Percentiles rank a stretch among this genome's conserved stretches.
Evolutionary conservation across 2,888 invertebrate species (phyloP).

Genomic region (Coenonympha glycerion): DNA sequence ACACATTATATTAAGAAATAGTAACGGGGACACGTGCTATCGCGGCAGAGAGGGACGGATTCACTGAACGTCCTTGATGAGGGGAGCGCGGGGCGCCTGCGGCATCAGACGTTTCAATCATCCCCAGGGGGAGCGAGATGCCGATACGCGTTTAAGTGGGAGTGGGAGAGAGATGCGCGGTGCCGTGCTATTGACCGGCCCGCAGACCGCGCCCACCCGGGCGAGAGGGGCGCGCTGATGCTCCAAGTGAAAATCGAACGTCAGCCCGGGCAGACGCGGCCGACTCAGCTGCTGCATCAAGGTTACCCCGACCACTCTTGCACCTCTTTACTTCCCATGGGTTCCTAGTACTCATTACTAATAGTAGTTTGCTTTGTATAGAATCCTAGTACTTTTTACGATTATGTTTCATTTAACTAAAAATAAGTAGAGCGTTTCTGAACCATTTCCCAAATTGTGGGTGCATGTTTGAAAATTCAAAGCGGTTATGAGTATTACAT

Average conservation of each 20-base stretch:
- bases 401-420: background rate
- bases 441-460: background rate
- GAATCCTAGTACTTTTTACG: conserved; percentile 15
- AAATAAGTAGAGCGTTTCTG: background rate
- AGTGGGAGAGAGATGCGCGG: conserved; percentile 53
- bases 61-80: conserved; percentile 76
- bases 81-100: conserved; percentile 74
- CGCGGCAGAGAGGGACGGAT: conserved; percentile 76
- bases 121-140: conserved; percentile 65
- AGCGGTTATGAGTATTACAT: background rate
- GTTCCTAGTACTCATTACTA: conserved; percentile 15
- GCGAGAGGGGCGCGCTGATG: conserved; percentile 68
- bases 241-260: conserved; percentile 75
- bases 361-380: conserved; percentile 25
- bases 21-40: conserved; percentile 74
- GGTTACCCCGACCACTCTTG: conserved; percentile 59
- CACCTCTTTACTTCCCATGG: conserved; percentile 46
- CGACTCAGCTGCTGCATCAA: conserved; percentile 62
- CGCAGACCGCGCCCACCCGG: conserved; percentile 74
- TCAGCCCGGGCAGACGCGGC: conserved; percentile 72
- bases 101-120: conserved; percentile 77
- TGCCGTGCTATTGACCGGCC: conserved; percentile 75
- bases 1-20: conserved; percentile 74
- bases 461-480: too few species aligned
- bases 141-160: conserved; percentile 32